These are phyloP conservation scores for Alca torda DNA, from an alignment of 2,797 vertebrate genomes.

Conservation along the genomic window DNA sequence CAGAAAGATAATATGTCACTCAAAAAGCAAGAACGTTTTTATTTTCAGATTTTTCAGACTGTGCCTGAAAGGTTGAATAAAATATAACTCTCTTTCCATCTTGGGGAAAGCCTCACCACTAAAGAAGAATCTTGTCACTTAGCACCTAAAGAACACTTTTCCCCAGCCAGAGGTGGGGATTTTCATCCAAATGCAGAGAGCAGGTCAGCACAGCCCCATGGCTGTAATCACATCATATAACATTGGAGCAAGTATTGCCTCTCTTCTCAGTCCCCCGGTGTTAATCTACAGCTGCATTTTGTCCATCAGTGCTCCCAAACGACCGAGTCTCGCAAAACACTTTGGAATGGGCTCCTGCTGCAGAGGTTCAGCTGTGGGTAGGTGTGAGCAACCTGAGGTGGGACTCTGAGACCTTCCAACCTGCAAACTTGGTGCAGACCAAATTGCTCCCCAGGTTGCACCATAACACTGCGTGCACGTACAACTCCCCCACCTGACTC, in stretches of 20 bases:
- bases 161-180: background rate
- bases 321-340: background rate
- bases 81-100: background rate
- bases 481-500: background rate
- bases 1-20: background rate
- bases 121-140: background rate
- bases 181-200: background rate
- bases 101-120: background rate
- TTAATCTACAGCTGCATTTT: background rate
- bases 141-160: background rate
- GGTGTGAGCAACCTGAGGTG: background rate
- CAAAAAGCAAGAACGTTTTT: background rate
- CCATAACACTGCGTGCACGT: too few species aligned
- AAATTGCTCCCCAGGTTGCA: fast-evolving
- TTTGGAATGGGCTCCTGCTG: background rate
- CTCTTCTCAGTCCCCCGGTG: background rate
- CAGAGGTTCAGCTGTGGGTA: fast-evolving
- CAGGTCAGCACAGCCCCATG: background rate
- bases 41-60: background rate
- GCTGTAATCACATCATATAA: background rate
- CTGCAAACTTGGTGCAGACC: background rate
- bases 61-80: background rate
- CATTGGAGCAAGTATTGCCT: background rate
- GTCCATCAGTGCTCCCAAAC: background rate
- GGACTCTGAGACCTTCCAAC: background rate